Evolutionary conservation across 1,140 invertebrate genomes (phyloP).

Genomic region (Hermetia illucens): DNA sequence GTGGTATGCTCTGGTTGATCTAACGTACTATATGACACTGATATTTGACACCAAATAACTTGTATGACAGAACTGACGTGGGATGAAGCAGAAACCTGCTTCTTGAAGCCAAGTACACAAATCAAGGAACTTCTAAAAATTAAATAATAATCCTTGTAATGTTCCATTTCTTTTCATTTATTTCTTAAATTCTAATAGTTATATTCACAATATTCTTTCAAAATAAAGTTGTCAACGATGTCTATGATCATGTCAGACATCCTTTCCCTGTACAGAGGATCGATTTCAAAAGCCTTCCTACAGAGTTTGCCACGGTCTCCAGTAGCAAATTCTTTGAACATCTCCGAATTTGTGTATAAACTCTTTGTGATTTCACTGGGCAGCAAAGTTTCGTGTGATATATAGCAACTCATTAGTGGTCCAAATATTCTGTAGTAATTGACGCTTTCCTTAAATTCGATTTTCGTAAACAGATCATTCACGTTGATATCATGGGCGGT

Average conservation of each 20-base stretch:
- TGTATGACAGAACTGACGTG: too few species aligned
- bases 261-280: conserved; percentile 26
- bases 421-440: conserved; percentile 33
- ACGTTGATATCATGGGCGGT: conserved; percentile 24
- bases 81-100: too few species aligned
- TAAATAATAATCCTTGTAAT: too few species aligned
- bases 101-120: too few species aligned
- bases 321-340: conserved; percentile 25
- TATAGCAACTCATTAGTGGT: conserved; percentile 34
- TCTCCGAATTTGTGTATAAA: conserved; percentile 27
- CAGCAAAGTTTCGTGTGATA: conserved; percentile 32
- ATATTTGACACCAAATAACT: too few species aligned
- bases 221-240: conserved; percentile 33
- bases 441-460: conserved; percentile 28
- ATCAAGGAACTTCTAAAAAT: too few species aligned
- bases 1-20: too few species aligned
- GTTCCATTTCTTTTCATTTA: too few species aligned
- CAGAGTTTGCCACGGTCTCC: conserved; percentile 32
- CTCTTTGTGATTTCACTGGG: conserved; percentile 20
- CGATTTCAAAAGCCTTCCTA: conserved; percentile 29
- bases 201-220: too few species aligned
- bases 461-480: conserved; percentile 23
- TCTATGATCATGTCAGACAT: conserved; percentile 34
- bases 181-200: too few species aligned
- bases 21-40: too few species aligned